phyloP scores from a whole-genome alignment of 2,888 invertebrate species.

The Dicranocentrus wangi region DNA sequence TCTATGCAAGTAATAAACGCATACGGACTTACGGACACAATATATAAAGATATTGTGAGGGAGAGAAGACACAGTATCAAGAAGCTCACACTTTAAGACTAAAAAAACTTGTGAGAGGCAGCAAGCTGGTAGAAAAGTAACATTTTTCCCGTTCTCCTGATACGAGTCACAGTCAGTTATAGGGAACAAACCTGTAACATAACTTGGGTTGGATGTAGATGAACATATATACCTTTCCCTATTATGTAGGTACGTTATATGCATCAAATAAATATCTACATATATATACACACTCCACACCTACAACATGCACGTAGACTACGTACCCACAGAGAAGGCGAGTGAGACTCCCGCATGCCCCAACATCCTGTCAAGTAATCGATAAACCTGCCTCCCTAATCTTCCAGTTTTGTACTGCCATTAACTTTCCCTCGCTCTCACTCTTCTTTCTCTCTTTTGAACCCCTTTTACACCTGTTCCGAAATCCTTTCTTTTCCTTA shows the following conservation, averaged over 20 bases:
- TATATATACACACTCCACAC: slow-evolving; percentile 7
- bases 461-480: slow-evolving; percentile 62
- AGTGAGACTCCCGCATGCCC: slow-evolving; percentile 60
- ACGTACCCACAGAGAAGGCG: slow-evolving; percentile 4
- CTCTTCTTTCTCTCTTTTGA: slow-evolving; percentile 31
- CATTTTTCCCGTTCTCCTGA: not conserved
- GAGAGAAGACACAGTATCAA: slow-evolving; percentile 31
- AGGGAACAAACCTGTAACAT: slow-evolving; percentile 25
- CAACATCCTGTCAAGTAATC: slow-evolving; percentile 65
- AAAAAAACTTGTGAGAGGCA: not conserved
- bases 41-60: slow-evolving; percentile 12
- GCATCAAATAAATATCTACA: slow-evolving; percentile 20
- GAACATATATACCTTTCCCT: not conserved
- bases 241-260: too few species aligned
- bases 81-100: slow-evolving; percentile 44
- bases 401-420: slow-evolving; percentile 67
- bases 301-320: slow-evolving; percentile 39
- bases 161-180: slow-evolving; percentile 2
- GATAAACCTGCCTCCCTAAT: slow-evolving; percentile 67
- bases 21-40: slow-evolving; percentile 25
- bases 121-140: slow-evolving; percentile 24
- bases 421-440: slow-evolving; percentile 57
- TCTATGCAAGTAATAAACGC: slow-evolving; percentile 50
- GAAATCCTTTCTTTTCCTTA: slow-evolving; percentile 41
- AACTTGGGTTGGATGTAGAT: slow-evolving; percentile 1